Evolutionary conservation across 2,888 invertebrate genomes (phyloP), one percentile per base, ranked within the genome.

Genomic region (Loripinus fragilis): DNA sequence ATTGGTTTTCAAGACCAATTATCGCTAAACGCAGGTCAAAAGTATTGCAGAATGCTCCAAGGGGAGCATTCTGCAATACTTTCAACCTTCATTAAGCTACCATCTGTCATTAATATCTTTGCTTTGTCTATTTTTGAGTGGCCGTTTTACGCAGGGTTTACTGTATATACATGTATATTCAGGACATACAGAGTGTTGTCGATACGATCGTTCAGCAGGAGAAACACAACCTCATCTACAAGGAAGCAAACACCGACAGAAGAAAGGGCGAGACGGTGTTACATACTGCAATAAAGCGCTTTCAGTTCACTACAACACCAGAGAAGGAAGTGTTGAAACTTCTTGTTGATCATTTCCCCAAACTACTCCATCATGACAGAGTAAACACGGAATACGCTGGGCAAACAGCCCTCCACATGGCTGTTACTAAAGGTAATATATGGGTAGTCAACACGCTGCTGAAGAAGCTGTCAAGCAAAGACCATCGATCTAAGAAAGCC

Each of bases 361-460:
- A 78, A 35, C 60, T 83, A 23, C 68, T 85, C 15, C 72, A 81
- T 23, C 66, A 60, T 15, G 79, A 80, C 33, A 67, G 87, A 10
- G 68, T 52, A 17, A 50, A 68, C 42, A 78, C 86, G 0, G 75
- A 76, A n/a, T 86, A 83, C 50, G 76, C 72, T 12, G 87, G 87
- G 2, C 87, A 87, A 66, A 86, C 85, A 7, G 81, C 86, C 8
- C 65, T 87, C 15, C 87, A 87, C 28, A 85, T 87, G 71, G 85
- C 83, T 1, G 80, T 87, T 1, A 83, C 84, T 10, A 85, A 83
- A 70, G 86, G 87, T 0, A 84, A 84, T 50, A 69, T 74, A 7
- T 72, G 77, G 60, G 72, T 83, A 1, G 78, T 78, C 0, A 45
- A 78, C 7, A 48, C 68, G 0, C 71, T 87, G 68, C 48, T 86